A percentile compares a stretch with the other conserved stretches of the same genome.
Evolutionary conservation across 2,797 vertebrate genomes (phyloP).

Genomic region (Nothura maculosa): DNA sequence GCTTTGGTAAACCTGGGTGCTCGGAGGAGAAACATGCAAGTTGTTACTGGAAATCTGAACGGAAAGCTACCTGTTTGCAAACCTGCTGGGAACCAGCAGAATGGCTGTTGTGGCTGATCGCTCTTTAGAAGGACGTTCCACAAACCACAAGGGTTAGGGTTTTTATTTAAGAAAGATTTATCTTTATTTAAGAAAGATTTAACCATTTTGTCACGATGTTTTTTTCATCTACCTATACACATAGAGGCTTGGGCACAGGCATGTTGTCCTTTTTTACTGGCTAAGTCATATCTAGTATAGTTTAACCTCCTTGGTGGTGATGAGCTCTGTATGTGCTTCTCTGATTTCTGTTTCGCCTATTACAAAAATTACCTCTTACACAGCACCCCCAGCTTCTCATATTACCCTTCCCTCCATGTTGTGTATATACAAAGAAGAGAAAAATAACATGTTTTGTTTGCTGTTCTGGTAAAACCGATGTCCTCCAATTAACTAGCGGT

Average conservation of each 20-base stretch:
- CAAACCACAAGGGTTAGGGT: neutral
- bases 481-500: neutral
- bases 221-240: fast-evolving
- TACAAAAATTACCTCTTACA: neutral
- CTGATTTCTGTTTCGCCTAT: neutral
- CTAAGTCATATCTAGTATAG: neutral
- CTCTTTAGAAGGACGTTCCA: neutral
- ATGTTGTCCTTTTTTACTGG: neutral
- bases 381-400: fast-evolving
- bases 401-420: fast-evolving
- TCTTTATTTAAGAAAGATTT: too few relatives aligned
- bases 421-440: neutral
- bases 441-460: neutral
- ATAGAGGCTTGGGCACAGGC: too few relatives aligned
- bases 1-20: neutral
- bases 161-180: too few relatives aligned
- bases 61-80: too few relatives aligned
- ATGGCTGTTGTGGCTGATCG: neutral
- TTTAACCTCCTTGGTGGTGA: neutral
- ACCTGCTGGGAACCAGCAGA: neutral
- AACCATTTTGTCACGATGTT: neutral
- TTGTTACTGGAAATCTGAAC: neutral
- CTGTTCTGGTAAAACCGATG: neutral
- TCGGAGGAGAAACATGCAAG: neutral
- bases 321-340: neutral